Conservation (phyloP, 2,888 invertebrate species). For the Drosophila birchii region DNA sequence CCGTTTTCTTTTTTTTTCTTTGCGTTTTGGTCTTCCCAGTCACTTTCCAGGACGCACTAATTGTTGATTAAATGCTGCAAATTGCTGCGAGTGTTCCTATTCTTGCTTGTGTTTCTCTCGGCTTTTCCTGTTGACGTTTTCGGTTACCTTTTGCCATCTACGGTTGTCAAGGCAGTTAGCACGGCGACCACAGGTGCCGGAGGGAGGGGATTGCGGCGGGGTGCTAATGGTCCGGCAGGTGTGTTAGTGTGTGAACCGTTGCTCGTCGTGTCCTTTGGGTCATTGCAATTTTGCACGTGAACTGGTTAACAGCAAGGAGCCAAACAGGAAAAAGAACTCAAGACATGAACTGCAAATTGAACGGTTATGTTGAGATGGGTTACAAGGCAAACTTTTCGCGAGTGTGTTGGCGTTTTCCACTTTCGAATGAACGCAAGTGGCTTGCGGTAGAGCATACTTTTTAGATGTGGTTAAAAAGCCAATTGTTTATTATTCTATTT, state of each 20-base stretch:
- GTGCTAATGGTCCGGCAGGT: conserved; percentile 4
- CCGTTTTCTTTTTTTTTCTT: neutral
- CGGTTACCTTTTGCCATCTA: conserved; percentile 23
- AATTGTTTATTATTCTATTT: neutral
- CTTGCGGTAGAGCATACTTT: conserved; percentile 1
- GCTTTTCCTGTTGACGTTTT: conserved; percentile 25
- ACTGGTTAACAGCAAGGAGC: conserved; percentile 61
- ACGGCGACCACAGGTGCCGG: conserved; percentile 21
- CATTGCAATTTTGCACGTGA: conserved; percentile 73
- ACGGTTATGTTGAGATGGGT: conserved; percentile 53
- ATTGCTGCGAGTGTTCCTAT: conserved; percentile 42
- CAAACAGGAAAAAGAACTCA: conserved; percentile 35
- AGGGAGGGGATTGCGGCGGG: neutral
- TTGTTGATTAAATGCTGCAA: conserved; percentile 67
- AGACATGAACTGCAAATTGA: conserved; percentile 71
- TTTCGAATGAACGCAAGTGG: conserved; percentile 18
- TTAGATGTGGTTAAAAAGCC: too few relatives aligned
- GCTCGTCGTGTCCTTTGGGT: conserved; percentile 44
- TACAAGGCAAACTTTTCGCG: conserved; percentile 5
- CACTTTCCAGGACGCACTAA: conserved; percentile 45
- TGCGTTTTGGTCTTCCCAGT: neutral
- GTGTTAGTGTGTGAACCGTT: conserved; percentile 2
- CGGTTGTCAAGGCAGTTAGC: conserved; percentile 47
- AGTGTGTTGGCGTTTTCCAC: neutral
- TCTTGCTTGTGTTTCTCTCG: conserved; percentile 2